phyloP scores from a whole-genome alignment of 2,888 invertebrate species.

The Metellina segmentata region DNA sequence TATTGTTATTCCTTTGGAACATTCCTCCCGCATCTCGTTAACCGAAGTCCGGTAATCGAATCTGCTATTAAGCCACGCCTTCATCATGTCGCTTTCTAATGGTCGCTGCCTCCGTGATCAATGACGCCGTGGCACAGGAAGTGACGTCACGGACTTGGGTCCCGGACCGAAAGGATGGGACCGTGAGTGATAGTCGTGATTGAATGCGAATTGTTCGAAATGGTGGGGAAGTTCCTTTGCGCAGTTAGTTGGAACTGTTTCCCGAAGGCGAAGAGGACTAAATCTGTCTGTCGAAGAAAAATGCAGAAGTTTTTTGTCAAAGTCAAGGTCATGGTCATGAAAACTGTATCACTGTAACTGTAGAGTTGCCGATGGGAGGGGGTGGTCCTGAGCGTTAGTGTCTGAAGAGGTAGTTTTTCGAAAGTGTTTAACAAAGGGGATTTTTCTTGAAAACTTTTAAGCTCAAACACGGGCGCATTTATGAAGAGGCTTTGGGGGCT shows the following conservation, averaged over 20 bases:
- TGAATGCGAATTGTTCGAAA: neutral
- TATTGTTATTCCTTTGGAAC: conserved; percentile 45
- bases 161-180: conserved; percentile 44
- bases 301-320: neutral
- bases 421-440: too few species aligned
- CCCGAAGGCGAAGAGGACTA: neutral
- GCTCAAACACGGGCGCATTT: too few species aligned
- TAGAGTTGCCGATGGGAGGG: too few species aligned
- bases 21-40: conserved; percentile 42
- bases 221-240: neutral
- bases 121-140: conserved; percentile 16
- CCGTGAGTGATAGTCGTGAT: conserved; percentile 13
- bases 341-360: neutral
- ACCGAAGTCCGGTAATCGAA: conserved; percentile 53
- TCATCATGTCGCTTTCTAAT: conserved; percentile 55
- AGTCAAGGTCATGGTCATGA: neutral
- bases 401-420: too few species aligned
- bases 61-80: conserved; percentile 56
- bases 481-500: too few species aligned
- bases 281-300: neutral
- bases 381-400: too few species aligned
- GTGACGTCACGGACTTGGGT: conserved; percentile 45
- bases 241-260: too few species aligned
- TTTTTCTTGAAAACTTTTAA: too few species aligned
- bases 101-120: conserved; percentile 40